Evolutionary conservation across 2,888 invertebrate genomes (phyloP).

Genomic region (Augiades crinisus): DNA sequence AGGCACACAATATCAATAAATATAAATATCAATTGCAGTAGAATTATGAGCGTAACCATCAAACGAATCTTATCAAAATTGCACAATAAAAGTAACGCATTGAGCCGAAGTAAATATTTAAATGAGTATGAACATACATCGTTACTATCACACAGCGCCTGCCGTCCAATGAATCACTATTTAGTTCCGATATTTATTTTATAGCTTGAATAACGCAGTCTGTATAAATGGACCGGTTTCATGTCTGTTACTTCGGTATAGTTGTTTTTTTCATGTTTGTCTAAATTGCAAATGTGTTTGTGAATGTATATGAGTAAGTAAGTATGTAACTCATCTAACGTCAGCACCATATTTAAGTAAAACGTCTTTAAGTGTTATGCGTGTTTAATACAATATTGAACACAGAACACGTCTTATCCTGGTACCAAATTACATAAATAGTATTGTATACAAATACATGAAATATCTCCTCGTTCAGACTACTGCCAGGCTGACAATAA

Average conservation of each 20-base stretch:
- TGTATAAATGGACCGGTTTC: slow-evolving; percentile 1
- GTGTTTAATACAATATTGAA: no score
- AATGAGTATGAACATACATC: slow-evolving; percentile 13
- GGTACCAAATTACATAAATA: no score
- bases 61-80: slow-evolving; percentile 8
- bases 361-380: no score
- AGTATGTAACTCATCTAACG: no score
- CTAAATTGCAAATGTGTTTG: no score
- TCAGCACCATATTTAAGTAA: no score
- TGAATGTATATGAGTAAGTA: not conserved
- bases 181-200: slow-evolving; percentile 19
- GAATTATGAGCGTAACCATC: slow-evolving; percentile 1
- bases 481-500: no score
- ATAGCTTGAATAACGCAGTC: not conserved
- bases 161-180: slow-evolving; percentile 16
- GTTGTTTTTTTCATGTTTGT: not conserved
- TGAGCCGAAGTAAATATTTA: slow-evolving; percentile 25
- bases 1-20: not conserved
- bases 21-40: not conserved
- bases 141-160: slow-evolving; percentile 9
- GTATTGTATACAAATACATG: no score
- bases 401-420: no score
- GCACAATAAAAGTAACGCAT: slow-evolving; percentile 19
- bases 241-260: slow-evolving; percentile 1
- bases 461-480: no score